Percentiles rank a stretch among this genome's conserved stretches.
Evolutionary conservation across 2,888 invertebrate species (phyloP).

Genomic region (Andrena trimmerana): DNA sequence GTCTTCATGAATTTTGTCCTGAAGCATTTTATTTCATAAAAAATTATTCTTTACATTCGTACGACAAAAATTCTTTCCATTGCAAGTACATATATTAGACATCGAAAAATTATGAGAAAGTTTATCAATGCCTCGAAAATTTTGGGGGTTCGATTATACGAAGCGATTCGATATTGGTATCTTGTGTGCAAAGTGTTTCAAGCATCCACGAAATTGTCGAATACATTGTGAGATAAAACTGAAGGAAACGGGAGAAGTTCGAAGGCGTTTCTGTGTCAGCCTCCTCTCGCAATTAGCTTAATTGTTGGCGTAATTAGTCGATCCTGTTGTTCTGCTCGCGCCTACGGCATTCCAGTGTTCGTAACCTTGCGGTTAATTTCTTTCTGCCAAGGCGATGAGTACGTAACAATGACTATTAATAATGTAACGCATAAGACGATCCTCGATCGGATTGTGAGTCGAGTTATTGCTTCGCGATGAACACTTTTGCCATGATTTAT

Average conservation of each 20-base stretch:
- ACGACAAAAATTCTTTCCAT: too few relatives aligned
- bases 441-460: conserved; percentile 18
- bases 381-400: conserved; percentile 41
- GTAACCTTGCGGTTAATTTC: conserved; percentile 70
- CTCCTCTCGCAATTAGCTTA: conserved; percentile 42
- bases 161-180: too few relatives aligned
- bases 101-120: too few relatives aligned
- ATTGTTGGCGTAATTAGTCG: conserved; percentile 62
- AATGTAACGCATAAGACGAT: conserved; percentile 21
- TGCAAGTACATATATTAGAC: too few relatives aligned
- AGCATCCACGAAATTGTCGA: neutral
- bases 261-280: conserved; percentile 40
- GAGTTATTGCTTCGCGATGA: conserved; percentile 32
- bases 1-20: too few relatives aligned
- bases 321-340: conserved; percentile 59
- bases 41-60: too few relatives aligned
- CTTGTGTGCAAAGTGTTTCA: too few relatives aligned
- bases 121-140: too few relatives aligned
- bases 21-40: too few relatives aligned
- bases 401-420: conserved; percentile 63
- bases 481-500: neutral
- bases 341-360: conserved; percentile 65
- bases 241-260: neutral
- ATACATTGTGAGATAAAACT: neutral
- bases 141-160: too few relatives aligned